These are phyloP conservation scores for Notechis scutatus DNA, from an alignment of 2,113 vertebrate genomes.

Conservation along the genomic window DNA sequence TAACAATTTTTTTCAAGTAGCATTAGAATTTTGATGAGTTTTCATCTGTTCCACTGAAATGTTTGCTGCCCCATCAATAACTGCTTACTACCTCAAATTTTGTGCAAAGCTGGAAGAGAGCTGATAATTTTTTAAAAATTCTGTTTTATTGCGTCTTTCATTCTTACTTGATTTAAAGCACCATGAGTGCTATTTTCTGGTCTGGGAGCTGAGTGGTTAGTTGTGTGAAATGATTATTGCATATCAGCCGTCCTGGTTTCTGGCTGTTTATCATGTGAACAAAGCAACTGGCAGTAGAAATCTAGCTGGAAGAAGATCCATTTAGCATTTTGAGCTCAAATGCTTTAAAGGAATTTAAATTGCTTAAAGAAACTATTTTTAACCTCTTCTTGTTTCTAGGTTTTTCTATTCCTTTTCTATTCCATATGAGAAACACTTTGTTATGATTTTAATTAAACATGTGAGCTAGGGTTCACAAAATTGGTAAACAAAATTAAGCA, in stretches of 20 bases:
- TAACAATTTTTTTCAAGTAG: slow-evolving; percentile 8
- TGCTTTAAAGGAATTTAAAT: neutral
- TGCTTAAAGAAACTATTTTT: neutral
- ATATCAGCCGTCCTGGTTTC: neutral
- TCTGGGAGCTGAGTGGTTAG: neutral
- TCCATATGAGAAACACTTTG: neutral
- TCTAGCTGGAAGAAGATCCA: neutral
- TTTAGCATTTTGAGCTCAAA: neutral
- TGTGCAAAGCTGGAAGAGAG: neutral
- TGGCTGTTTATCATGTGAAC: neutral
- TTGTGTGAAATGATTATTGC: neutral
- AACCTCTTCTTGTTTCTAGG: neutral
- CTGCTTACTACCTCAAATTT: neutral
- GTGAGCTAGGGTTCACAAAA: neutral
- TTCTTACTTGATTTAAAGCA: slow-evolving; percentile 9
- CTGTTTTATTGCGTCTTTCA: neutral
- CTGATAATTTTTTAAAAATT: slow-evolving; percentile 13
- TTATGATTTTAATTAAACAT: neutral
- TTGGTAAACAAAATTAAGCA: neutral
- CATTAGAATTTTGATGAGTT: neutral
- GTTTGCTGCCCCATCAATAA: neutral
- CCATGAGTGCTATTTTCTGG: neutral
- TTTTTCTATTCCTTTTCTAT: neutral
- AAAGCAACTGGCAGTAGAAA: neutral
- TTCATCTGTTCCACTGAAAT: slow-evolving; percentile 2